Percentiles rank a stretch among this genome's conserved stretches.
Conservation (phyloP, 2,113 vertebrate genomes). For the Solea senegalensis region DNA sequence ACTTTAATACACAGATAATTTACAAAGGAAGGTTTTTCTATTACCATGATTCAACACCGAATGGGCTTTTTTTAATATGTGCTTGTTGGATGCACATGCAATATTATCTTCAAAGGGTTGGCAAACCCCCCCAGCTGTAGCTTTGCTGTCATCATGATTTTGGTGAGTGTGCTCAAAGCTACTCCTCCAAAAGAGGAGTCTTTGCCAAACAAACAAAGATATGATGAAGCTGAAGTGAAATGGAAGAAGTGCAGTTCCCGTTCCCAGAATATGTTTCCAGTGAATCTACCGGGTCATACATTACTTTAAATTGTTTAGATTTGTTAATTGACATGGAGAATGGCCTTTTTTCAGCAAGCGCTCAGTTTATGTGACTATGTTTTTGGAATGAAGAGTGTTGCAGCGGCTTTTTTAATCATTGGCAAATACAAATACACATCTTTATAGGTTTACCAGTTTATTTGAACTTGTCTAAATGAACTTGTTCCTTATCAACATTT, state of each 20-base stretch:
- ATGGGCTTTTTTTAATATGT: conserved; percentile 7
- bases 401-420: too few species aligned
- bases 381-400: too few species aligned
- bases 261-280: background rate
- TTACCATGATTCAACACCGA: background rate
- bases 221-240: background rate
- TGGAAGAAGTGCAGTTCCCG: background rate
- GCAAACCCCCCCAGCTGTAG: conserved; percentile 8
- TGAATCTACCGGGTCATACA: background rate
- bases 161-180: conserved; percentile 21
- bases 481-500: too few species aligned
- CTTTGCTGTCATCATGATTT: conserved; percentile 44
- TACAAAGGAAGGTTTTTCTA: background rate
- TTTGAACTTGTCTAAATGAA: too few species aligned
- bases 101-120: conserved; percentile 27
- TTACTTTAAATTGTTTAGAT: too few species aligned
- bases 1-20: too few species aligned
- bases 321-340: too few species aligned
- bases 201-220: conserved; percentile 9
- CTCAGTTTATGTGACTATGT: too few species aligned
- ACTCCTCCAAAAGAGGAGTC: background rate
- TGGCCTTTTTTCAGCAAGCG: too few species aligned
- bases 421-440: too few species aligned
- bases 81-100: conserved; percentile 9
- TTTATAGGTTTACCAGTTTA: too few species aligned